These are phyloP conservation scores for Xiphias gladius DNA, from an alignment of 2,113 vertebrate species.

Conservation along the genomic window DNA sequence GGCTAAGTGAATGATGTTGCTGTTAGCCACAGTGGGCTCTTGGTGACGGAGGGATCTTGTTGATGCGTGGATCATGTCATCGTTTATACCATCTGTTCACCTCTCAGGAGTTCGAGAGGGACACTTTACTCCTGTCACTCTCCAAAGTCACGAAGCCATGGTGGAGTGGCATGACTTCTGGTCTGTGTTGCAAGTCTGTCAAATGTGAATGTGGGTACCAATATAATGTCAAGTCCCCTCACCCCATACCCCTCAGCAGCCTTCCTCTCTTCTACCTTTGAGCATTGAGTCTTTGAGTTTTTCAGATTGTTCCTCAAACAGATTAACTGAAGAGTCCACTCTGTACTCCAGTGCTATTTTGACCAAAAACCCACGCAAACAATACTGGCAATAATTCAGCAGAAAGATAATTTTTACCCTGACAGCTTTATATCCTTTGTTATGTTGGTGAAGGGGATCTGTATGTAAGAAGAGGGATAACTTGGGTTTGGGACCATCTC, in stretches of 20 bases:
- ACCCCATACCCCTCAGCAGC: constrained; percentile 63
- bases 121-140: constrained; percentile 65
- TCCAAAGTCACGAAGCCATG: constrained; percentile 77
- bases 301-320: constrained; percentile 55
- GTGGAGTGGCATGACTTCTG: constrained; percentile 67
- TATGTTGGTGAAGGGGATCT: constrained; percentile 72
- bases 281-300: constrained; percentile 44
- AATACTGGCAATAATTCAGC: constrained; percentile 83
- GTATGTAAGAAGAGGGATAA: constrained; percentile 66
- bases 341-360: constrained; percentile 75
- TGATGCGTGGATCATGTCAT: constrained; percentile 58
- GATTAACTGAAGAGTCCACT: constrained; percentile 53
- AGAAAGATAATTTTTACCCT: constrained; percentile 76
- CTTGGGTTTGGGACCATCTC: constrained; percentile 76
- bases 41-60: constrained; percentile 63
- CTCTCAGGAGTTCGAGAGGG: constrained; percentile 78
- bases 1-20: constrained; percentile 71
- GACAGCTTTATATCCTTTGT: constrained; percentile 80
- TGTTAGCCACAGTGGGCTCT: constrained; percentile 66
- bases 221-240: constrained; percentile 65
- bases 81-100: constrained; percentile 64
- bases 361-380: constrained; percentile 80
- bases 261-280: constrained; percentile 55
- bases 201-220: constrained; percentile 82
- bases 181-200: constrained; percentile 64